These are phyloP conservation scores for Vicugna pacos DNA, from an alignment of 2,113 vertebrate genomes.

Conservation along the genomic window DNA sequence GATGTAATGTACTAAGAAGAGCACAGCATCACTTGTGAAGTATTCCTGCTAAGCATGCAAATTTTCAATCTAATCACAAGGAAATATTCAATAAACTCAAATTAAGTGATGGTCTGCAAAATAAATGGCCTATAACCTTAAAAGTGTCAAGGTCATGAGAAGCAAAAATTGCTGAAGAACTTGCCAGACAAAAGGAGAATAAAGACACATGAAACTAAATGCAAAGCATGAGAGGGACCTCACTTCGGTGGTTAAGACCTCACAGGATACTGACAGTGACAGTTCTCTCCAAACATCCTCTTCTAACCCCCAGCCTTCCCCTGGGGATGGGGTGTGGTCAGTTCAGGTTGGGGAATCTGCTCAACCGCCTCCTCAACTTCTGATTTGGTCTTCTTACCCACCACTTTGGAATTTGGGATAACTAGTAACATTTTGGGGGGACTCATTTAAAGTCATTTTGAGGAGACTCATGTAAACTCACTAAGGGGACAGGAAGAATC, in stretches of 20 bases:
- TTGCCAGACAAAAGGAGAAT: not conserved
- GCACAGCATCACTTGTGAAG: not conserved
- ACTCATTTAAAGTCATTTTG: constrained; percentile 4
- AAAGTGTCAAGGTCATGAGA: not conserved
- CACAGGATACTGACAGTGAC: not conserved
- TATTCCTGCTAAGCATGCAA: not conserved
- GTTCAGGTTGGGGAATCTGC: not conserved
- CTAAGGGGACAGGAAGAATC: not conserved
- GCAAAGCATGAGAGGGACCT: not conserved
- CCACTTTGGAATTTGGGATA: not conserved
- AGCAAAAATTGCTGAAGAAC: not conserved
- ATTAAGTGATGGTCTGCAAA: not conserved
- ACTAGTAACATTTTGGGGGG: not conserved
- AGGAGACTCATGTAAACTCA: not conserved
- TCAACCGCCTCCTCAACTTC: not conserved
- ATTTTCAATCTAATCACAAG: not conserved
- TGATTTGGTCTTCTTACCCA: not conserved
- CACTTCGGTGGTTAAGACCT: not conserved
- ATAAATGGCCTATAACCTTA: not conserved
- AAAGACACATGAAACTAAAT: not conserved
- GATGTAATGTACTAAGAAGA: not conserved
- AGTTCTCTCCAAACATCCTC: not conserved
- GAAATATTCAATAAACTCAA: not conserved
- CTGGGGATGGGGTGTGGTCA: not conserved
- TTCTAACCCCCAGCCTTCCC: not conserved